These are phyloP conservation scores for Patiria pectinifera DNA, from an alignment of 53 echinoderm and acorn worm genomes.

Conservation along the genomic window DNA sequence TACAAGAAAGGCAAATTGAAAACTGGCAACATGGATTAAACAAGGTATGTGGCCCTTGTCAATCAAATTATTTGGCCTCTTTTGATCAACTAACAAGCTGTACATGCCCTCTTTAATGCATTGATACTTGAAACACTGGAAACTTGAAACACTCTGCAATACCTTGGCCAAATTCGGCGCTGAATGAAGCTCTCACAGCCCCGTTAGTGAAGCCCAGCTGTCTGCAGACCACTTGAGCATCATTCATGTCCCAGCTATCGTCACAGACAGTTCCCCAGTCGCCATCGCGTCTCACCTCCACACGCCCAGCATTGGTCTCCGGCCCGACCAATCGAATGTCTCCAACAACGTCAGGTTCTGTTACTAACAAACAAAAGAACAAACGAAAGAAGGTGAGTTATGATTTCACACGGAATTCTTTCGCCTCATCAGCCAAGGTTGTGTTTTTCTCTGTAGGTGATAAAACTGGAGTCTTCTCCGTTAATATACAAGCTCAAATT, in stretches of 20 bases:
- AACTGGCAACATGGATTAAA: background rate
- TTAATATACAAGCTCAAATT: too few relatives aligned
- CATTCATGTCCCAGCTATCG: background rate
- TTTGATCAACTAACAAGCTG: background rate
- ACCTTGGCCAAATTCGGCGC: constrained; percentile 31
- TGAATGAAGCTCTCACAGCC: background rate
- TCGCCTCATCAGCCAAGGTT: too few relatives aligned
- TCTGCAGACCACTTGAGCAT: constrained; percentile 18
- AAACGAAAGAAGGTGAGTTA: background rate
- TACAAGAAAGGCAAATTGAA: too few relatives aligned
- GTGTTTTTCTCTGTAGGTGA: too few relatives aligned
- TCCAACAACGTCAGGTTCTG: background rate
- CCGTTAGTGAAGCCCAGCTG: constrained; percentile 26
- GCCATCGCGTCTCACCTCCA: constrained; percentile 2
- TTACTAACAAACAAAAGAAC: background rate
- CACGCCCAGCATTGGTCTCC: background rate
- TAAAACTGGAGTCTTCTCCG: too few relatives aligned
- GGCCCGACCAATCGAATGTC: constrained; percentile 5
- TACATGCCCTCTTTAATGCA: background rate
- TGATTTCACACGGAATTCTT: background rate
- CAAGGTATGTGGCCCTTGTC: background rate
- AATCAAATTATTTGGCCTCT: background rate
- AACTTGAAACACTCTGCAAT: background rate
- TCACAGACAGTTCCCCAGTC: constrained; percentile 27
- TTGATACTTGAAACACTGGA: background rate